Percentiles rank a stretch among this genome's conserved stretches.
These are phyloP conservation scores for Melopsittacus undulatus DNA, from an alignment of 2,797 vertebrate species.

Conservation along the genomic window DNA sequence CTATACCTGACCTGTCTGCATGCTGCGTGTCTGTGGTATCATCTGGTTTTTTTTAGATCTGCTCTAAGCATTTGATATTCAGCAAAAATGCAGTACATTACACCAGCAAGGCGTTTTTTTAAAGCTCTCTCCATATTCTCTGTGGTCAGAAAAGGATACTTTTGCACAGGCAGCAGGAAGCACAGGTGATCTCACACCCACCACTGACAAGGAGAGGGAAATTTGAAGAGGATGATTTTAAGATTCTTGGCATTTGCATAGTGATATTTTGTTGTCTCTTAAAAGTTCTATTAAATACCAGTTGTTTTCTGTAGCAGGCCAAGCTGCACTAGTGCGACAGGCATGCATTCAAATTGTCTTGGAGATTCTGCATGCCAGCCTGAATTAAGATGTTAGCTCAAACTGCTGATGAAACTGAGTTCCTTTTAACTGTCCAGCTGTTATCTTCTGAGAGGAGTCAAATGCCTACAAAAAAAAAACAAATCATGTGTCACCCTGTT, in stretches of 20 bases:
- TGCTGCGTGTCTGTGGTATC: neutral
- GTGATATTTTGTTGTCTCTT: neutral
- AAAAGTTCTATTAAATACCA: neutral
- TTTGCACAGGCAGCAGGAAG: neutral
- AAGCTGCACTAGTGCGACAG: neutral
- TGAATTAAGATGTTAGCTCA: neutral
- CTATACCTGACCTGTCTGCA: neutral
- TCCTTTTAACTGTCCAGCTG: slow-evolving; percentile 3
- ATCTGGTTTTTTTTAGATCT: neutral
- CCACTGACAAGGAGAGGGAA: neutral
- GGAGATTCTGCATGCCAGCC: neutral
- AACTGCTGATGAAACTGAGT: neutral
- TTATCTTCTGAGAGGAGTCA: neutral
- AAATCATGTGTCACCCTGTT: neutral
- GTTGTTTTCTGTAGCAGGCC: neutral
- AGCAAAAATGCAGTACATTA: neutral
- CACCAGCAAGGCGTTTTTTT: neutral
- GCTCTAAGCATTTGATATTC: neutral
- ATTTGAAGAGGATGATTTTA: neutral
- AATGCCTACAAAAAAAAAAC: neutral
- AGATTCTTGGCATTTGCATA: neutral
- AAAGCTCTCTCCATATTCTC: neutral
- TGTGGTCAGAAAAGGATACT: neutral
- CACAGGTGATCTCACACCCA: rapidly evolving
- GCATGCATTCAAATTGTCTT: neutral